Conservation (phyloP, 2,888 invertebrate species). For the Pachydiplax longipennis region DNA sequence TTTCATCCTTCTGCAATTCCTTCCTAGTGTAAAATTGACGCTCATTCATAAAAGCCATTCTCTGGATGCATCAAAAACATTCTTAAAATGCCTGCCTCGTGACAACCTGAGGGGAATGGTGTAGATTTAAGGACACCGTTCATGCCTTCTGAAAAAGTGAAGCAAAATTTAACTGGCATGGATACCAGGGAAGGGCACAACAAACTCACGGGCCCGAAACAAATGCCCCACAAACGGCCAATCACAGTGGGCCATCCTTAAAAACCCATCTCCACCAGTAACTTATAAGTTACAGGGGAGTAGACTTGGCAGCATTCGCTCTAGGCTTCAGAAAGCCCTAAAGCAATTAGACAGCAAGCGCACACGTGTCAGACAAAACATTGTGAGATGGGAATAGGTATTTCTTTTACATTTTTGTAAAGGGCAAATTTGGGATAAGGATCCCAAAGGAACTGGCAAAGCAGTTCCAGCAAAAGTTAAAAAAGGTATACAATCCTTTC, state of each 20-base stretch:
- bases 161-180: conserved; percentile 24
- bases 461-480: neutral
- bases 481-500: neutral
- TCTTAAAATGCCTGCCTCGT: neutral
- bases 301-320: conserved; percentile 29
- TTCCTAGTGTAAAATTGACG: neutral
- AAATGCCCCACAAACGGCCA: neutral
- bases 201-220: neutral
- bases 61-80: neutral
- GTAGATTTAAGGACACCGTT: neutral
- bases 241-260: neutral
- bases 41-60: conserved; percentile 1
- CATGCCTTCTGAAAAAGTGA: neutral
- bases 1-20: neutral
- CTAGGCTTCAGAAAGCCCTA: conserved; percentile 16
- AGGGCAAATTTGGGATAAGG: neutral
- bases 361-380: neutral
- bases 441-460: conserved; percentile 9
- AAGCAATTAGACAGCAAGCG: conserved; percentile 36
- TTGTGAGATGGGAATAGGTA: conserved; percentile 30
- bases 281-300: conserved; percentile 9
- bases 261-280: conserved; percentile 7
- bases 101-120: neutral
- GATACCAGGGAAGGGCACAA: neutral
- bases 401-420: neutral